A percentile compares a stretch with the other conserved stretches of the same genome.
Evolutionary conservation across 2,113 vertebrate species (phyloP).

Genomic region (Gracilinanus agilis): DNA sequence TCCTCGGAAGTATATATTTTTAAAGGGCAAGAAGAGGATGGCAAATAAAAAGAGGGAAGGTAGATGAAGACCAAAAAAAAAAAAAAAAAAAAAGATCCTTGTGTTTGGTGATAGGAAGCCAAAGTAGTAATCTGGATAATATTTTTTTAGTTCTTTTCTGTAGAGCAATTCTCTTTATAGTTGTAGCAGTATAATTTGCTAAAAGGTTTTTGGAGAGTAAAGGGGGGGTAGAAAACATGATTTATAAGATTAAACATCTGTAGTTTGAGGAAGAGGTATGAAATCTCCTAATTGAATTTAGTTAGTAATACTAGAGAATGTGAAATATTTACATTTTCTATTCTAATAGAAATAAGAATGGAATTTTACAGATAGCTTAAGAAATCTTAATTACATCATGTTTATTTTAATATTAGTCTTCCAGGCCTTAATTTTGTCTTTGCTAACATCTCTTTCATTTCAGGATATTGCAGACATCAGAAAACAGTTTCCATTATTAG

Average conservation of each 20-base stretch:
- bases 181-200: neutral
- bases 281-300: neutral
- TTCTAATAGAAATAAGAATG: neutral
- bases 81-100: neutral
- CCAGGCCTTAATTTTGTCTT: neutral
- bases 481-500: conserved; percentile 94
- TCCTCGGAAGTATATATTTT: neutral
- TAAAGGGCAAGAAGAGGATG: neutral
- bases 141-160: neutral
- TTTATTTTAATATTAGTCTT: conserved; percentile 53
- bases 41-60: neutral
- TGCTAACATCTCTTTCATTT: conserved; percentile 55
- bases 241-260: neutral
- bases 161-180: neutral
- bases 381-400: neutral
- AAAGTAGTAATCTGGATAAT: neutral
- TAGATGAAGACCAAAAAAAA: neutral
- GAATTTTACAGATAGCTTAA: neutral
- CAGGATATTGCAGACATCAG: conserved; percentile 95
- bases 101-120: neutral
- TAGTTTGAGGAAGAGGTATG: neutral
- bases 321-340: neutral
- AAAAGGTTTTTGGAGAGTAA: neutral
- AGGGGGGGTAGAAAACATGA: neutral
- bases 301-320: neutral